Evolutionary conservation across 2,113 vertebrate species (phyloP).

Genomic region (Pyrgilauda ruficollis): DNA sequence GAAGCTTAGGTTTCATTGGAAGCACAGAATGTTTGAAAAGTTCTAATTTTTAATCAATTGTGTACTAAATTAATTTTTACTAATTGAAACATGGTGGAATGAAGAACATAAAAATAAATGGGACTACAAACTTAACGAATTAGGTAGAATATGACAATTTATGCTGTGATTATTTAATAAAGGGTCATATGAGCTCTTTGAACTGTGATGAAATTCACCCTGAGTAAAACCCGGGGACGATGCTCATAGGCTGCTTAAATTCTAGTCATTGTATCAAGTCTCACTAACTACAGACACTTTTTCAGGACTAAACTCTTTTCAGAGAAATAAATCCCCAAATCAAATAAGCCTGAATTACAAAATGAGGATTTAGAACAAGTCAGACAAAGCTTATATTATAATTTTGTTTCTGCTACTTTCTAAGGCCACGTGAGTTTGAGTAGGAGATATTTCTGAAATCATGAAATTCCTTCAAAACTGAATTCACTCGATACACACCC

Average conservation of each 20-base stretch:
- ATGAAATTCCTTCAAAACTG: not conserved
- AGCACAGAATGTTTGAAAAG: not conserved
- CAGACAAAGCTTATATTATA: not conserved
- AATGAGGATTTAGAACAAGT: not conserved
- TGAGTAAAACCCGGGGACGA: not conserved
- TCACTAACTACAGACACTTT: not conserved
- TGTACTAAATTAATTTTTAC: not conserved
- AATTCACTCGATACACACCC: accelerated
- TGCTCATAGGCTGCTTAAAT: not conserved
- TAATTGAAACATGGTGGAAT: not conserved
- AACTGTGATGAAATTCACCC: not conserved
- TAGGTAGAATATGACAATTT: not conserved
- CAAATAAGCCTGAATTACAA: not conserved
- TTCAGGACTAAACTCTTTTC: not conserved
- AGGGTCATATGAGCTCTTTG: not conserved
- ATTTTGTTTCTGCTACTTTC: not conserved
- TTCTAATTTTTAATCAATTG: not conserved
- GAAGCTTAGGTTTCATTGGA: not conserved
- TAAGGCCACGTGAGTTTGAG: not conserved
- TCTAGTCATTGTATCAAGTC: not conserved
- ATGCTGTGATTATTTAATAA: not conserved
- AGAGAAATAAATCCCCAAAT: not conserved
- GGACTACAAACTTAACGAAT: not conserved
- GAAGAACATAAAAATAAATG: not conserved
- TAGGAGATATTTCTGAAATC: not conserved